Conservation (phyloP, 1,140 invertebrate species). For the Cydia splendana region DNA sequence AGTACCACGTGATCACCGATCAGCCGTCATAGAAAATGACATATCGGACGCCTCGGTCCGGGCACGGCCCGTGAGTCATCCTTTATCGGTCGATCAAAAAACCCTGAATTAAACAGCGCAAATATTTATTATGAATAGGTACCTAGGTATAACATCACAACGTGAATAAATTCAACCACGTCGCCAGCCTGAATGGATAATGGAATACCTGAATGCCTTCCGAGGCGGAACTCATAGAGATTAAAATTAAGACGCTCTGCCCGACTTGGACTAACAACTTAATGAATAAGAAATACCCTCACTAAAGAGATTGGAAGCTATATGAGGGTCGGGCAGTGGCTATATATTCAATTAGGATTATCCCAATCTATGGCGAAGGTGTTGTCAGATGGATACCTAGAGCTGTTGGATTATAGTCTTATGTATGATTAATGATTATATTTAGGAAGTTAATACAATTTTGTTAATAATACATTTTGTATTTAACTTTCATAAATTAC, state of each 20-base stretch:
- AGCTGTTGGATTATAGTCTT: background rate
- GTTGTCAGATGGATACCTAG: background rate
- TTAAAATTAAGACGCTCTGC: conserved; percentile 23
- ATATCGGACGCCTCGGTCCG: too few relatives aligned
- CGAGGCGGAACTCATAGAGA: background rate
- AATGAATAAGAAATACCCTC: conserved; percentile 29
- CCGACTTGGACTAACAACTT: conserved; percentile 24
- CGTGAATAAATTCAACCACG: conserved; percentile 13
- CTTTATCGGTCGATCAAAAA: too few relatives aligned
- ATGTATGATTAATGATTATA: too few relatives aligned
- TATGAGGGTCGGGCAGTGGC: background rate
- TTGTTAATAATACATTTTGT: too few relatives aligned
- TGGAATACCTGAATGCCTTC: background rate
- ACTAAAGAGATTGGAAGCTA: conserved; percentile 30
- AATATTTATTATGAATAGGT: too few relatives aligned
- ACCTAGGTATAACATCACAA: too few relatives aligned
- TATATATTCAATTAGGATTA: conserved; percentile 31
- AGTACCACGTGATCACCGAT: too few relatives aligned
- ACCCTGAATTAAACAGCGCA: too few relatives aligned
- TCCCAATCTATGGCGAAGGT: conserved; percentile 22
- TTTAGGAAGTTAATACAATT: too few relatives aligned
- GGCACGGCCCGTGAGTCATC: too few relatives aligned
- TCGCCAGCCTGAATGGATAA: conserved; percentile 7
- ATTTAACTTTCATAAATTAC: too few relatives aligned
- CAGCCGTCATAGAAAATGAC: too few relatives aligned